phyloP scores from a whole-genome alignment of 2,797 vertebrate species.

The Pangasius djambal region DNA sequence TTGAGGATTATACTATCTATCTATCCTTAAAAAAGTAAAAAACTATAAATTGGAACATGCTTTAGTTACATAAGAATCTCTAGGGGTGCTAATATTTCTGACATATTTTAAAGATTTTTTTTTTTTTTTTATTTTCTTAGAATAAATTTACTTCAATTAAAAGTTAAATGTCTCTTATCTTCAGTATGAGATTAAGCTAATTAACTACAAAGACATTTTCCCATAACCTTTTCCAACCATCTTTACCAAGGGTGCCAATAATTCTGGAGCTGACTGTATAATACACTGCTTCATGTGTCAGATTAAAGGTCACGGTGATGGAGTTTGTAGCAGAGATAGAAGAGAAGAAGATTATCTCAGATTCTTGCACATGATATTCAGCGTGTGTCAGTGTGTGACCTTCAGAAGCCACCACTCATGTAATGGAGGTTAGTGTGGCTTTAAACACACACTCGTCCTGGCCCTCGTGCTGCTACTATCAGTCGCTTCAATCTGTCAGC shows the following conservation, averaged over 20 bases:
- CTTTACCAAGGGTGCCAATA: not conserved
- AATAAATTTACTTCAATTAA: not conserved
- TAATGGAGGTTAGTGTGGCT: slow-evolving; percentile 70
- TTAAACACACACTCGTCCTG: slow-evolving; percentile 27
- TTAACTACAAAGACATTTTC: not conserved
- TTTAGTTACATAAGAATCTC: not conserved
- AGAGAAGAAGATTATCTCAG: slow-evolving; percentile 7
- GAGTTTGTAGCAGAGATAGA: slow-evolving; percentile 15
- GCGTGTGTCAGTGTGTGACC: slow-evolving; percentile 28
- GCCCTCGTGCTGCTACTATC: slow-evolving; percentile 41
- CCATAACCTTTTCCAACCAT: not conserved
- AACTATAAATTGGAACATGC: not conserved
- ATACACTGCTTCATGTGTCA: not conserved
- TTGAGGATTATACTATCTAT: not conserved
- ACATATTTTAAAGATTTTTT: not conserved
- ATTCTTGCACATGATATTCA: not conserved
- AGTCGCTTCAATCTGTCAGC: slow-evolving; percentile 46
- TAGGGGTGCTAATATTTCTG: not conserved
- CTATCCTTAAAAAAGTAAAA: not conserved
- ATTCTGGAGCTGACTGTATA: not conserved
- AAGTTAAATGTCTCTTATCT: not conserved
- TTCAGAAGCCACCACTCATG: slow-evolving; percentile 67
- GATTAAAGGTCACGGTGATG: slow-evolving; percentile 20
- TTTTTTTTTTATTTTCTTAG: not conserved
- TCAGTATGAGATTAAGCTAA: not conserved